Evolutionary conservation across 2,797 vertebrate genomes (phyloP).

Genomic region (Pangasius larnaudii): DNA sequence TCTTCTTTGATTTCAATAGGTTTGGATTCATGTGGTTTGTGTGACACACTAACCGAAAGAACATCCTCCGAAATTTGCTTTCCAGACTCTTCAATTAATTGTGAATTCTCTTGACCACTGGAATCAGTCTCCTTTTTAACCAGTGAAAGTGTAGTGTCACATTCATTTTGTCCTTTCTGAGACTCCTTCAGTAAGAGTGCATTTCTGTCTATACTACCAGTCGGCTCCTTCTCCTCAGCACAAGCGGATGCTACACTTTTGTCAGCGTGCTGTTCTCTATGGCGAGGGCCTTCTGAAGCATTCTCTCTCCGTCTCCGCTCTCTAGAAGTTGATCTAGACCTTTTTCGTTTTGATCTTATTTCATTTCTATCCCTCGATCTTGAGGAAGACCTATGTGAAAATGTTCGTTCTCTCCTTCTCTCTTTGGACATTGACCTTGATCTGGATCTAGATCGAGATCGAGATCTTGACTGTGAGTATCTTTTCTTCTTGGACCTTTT

Average conservation of each 20-base stretch:
- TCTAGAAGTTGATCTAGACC: constrained; percentile 71
- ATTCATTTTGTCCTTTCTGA: neutral
- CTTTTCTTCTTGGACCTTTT: constrained; percentile 73
- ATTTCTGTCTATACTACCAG: constrained; percentile 22
- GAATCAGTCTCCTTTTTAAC: constrained; percentile 38
- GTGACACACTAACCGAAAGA: neutral
- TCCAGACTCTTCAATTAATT: neutral
- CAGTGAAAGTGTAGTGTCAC: neutral
- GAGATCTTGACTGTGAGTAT: constrained; percentile 60
- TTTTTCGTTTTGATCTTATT: constrained; percentile 64
- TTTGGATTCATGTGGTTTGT: constrained; percentile 7
- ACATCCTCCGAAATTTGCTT: constrained; percentile 27
- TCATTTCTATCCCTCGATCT: constrained; percentile 60
- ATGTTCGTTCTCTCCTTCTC: constrained; percentile 72
- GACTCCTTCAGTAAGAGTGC: neutral
- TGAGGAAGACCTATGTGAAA: constrained; percentile 50
- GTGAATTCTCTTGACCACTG: constrained; percentile 27
- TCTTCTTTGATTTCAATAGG: constrained; percentile 51
- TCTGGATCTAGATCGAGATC: constrained; percentile 58
- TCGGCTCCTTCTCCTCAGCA: neutral
- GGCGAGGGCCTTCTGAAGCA: constrained; percentile 48
- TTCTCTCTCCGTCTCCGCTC: constrained; percentile 63
- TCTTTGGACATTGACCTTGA: constrained; percentile 82
- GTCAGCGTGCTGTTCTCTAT: constrained; percentile 20
- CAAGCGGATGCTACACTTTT: constrained; percentile 15